phyloP scores from a whole-genome alignment of 2,797 vertebrate genomes.

The Euthynnus affinis region DNA sequence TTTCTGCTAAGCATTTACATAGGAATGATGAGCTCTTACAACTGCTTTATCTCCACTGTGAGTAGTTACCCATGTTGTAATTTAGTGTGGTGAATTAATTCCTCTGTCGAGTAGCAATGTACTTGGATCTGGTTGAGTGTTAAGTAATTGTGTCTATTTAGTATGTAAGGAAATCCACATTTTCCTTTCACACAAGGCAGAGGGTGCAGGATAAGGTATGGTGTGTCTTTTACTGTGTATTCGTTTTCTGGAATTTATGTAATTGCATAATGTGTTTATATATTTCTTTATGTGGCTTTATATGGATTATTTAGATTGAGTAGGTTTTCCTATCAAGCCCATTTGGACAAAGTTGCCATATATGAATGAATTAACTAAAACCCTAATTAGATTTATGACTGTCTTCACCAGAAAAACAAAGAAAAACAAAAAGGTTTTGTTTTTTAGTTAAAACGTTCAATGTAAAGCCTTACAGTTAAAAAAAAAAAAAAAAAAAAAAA shows the following conservation, averaged over 20 bases:
- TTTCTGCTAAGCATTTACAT: constrained; percentile 39
- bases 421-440: neutral
- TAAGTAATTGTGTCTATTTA: constrained; percentile 26
- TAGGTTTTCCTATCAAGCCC: neutral
- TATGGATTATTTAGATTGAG: neutral
- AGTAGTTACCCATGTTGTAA: constrained; percentile 48
- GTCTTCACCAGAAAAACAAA: neutral
- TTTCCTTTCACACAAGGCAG: constrained; percentile 18
- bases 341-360: neutral
- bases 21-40: constrained; percentile 48
- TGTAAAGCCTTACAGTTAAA: too few relatives aligned
- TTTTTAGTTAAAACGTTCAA: too few relatives aligned
- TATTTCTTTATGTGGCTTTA: neutral
- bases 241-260: neutral
- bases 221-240: neutral
- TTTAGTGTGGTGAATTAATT: constrained; percentile 40
- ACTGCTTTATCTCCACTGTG: constrained; percentile 38
- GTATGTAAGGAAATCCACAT: constrained; percentile 4
- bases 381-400: neutral
- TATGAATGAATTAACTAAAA: neutral
- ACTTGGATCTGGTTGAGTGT: constrained; percentile 15
- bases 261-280: neutral
- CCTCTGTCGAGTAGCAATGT: constrained; percentile 21
- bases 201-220: neutral
- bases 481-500: too few relatives aligned